Evolutionary conservation across 2,797 vertebrate species (phyloP), one percentile per base, ranked within the genome.

Genomic region (Natrix natrix): DNA sequence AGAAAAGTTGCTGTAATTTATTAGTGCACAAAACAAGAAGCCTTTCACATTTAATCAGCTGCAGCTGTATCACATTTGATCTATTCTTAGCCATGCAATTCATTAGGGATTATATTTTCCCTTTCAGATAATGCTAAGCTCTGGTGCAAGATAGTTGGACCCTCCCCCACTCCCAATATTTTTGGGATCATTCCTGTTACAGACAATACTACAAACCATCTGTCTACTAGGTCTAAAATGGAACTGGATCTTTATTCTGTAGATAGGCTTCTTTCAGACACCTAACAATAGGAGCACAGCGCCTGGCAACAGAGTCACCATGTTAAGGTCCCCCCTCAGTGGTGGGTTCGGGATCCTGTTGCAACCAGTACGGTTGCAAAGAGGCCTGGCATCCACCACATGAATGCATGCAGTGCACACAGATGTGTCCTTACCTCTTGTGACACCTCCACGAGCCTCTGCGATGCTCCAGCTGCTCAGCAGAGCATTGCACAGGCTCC

Each of bases 1-100:
- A 90, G 61, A 86, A 83, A 86, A 93, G 26, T 91, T 92, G 55
- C 88, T 24, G 8, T 5, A 69, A 28, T 93, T 93, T 93, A 94
- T 54, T 28, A 61, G 92, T 87, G 69, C 1, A 88, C 0, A 17
- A 83, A 83, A 83, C 24, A 14, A 59, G 5, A 91, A 92, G 0
- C 0, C 0, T 0, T 56, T 94, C 88, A 74, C 14, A 90, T 66
- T 90, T 93, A 94, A 94, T 74, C 7, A 0, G 93, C 89, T 88
- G 20, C 66, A 94, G 57, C 22, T 93, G 94, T 52, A 78, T 88
- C 86, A 92, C 56, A 90, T 8, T 88, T 17, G 16, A 83, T 59
- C 61, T 78, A 54, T 88, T 93, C 92, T 2, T 89, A 90, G 17
- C 87, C 83, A 43, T 52, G 2, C 5, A 56, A 24, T 55, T 89